Conservation (phyloP, 2,888 invertebrate species). For the Standfussiana lucernea region DNA sequence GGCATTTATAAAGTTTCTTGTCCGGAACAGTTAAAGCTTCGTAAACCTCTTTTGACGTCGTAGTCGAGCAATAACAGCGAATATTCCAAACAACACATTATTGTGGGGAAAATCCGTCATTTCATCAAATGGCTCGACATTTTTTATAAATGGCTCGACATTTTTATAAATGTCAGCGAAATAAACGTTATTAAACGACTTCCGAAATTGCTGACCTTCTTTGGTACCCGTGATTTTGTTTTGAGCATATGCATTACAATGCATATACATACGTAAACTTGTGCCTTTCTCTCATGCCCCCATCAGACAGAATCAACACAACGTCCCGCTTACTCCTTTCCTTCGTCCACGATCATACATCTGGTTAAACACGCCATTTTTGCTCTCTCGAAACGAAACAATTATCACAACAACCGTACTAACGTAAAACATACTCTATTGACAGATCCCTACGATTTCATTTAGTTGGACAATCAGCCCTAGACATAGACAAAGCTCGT, state of each 20-base stretch:
- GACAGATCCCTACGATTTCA: background rate
- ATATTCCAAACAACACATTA: constrained; percentile 36
- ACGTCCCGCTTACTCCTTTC: background rate
- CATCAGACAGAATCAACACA: background rate
- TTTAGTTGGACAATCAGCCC: background rate
- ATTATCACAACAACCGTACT: background rate
- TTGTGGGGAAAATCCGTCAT: constrained; percentile 58
- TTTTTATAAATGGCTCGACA: constrained; percentile 57
- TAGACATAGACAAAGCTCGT: background rate
- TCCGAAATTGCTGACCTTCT: constrained; percentile 26
- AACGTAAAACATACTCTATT: background rate
- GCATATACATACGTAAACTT: background rate
- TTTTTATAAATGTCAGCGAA: constrained; percentile 55
- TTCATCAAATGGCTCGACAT: constrained; percentile 44
- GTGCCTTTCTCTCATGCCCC: background rate
- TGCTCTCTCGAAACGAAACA: background rate
- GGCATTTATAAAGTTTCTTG: constrained; percentile 22
- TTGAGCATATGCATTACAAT: background rate
- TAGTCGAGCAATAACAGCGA: constrained; percentile 34
- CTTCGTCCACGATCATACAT: background rate
- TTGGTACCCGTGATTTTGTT: constrained; percentile 8
- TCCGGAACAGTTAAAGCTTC: constrained; percentile 10
- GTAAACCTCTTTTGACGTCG: constrained; percentile 8
- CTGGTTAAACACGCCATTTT: background rate
- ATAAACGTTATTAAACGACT: constrained; percentile 46